phyloP scores from a whole-genome alignment of 2,113 vertebrate genomes.

The Tringa solitaria region DNA sequence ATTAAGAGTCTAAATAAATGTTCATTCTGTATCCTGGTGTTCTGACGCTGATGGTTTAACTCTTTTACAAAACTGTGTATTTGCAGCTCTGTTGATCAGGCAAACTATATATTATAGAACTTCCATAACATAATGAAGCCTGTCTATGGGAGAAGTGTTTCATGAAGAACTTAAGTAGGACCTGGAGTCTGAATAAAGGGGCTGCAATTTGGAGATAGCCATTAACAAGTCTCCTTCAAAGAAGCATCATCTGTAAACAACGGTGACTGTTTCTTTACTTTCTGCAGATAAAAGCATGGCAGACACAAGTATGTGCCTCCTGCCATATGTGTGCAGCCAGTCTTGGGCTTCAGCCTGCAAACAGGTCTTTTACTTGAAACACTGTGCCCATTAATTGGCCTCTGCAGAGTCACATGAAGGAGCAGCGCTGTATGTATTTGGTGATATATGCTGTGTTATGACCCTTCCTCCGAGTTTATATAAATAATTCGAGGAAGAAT shows the following conservation, averaged over 20 bases:
- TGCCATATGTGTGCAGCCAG: not conserved
- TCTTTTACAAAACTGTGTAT: not conserved
- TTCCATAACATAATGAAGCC: fast-evolving
- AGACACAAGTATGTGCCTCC: not conserved
- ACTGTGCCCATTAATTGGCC: not conserved
- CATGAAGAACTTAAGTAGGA: not conserved
- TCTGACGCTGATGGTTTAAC: not conserved
- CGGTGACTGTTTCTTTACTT: not conserved
- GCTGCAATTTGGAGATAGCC: not conserved
- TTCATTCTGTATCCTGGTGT: not conserved
- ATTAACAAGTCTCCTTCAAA: not conserved
- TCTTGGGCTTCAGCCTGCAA: not conserved
- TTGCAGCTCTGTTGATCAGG: not conserved
- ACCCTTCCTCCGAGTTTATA: not conserved
- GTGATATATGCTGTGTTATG: not conserved
- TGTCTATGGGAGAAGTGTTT: not conserved
- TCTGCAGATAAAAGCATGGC: not conserved
- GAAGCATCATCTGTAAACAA: not conserved
- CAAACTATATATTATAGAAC: not conserved
- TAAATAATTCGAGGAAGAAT: slow-evolving; percentile 35
- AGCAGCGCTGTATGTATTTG: not conserved
- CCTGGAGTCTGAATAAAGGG: not conserved
- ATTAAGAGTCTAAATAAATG: not conserved
- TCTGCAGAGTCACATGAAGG: not conserved
- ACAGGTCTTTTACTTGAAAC: not conserved